Conservation (phyloP, 2,888 invertebrate species). For the Boloria euphrosyne region DNA sequence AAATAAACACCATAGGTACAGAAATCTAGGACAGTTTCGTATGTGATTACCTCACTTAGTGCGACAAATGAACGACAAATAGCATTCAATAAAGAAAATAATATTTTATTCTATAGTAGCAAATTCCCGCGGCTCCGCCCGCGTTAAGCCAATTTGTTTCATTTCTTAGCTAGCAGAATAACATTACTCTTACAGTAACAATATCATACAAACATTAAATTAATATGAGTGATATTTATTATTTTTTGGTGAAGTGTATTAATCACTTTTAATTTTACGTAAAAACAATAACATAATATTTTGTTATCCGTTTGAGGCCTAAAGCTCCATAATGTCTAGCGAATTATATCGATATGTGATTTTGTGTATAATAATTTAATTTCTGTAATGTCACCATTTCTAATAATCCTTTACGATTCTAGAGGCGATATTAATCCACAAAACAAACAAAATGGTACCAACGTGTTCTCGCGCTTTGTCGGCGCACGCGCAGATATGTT, state of each 20-base stretch:
- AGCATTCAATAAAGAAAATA: too few relatives aligned
- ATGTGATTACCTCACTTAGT: too few relatives aligned
- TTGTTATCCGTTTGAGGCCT: not conserved
- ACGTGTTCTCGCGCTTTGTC: constrained; percentile 46
- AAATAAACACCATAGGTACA: too few relatives aligned
- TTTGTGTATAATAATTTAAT: constrained; percentile 12
- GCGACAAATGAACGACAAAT: too few relatives aligned
- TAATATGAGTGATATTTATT: too few relatives aligned
- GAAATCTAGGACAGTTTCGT: too few relatives aligned
- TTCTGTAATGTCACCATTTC: not conserved
- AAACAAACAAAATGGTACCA: constrained; percentile 52
- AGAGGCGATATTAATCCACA: constrained; percentile 46
- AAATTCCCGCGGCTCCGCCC: too few relatives aligned
- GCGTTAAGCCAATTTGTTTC: constrained; percentile 29
- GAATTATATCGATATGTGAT: not conserved
- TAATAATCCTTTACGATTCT: not conserved
- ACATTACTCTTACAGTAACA: constrained; percentile 23
- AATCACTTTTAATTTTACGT: too few relatives aligned
- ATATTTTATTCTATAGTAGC: too few relatives aligned
- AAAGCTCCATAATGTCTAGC: not conserved
- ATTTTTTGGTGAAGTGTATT: too few relatives aligned
- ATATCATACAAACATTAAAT: not conserved
- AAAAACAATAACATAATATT: constrained; percentile 8
- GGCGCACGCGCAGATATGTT: constrained; percentile 48
- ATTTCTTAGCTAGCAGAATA: constrained; percentile 34